phyloP scores from a whole-genome alignment of 1,140 invertebrate species.

The Microplitis demolitor region DNA sequence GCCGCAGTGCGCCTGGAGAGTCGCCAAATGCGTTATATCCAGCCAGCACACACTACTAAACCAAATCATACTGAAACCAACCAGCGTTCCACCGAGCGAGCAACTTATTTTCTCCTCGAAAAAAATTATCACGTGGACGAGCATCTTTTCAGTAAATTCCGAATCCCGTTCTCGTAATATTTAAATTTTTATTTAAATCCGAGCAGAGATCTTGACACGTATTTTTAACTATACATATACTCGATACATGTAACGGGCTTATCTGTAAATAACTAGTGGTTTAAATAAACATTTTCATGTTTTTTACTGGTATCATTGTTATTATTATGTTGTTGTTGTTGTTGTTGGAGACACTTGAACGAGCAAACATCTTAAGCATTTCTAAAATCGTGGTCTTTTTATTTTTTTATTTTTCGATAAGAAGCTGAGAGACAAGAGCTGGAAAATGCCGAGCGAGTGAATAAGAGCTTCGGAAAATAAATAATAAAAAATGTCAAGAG shows the following conservation, averaged over 20 bases:
- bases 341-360: too few species aligned
- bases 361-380: slow-evolving; percentile 1
- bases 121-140: not conserved
- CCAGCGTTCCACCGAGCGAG: slow-evolving; percentile 30
- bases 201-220: too few species aligned
- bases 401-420: slow-evolving; percentile 6
- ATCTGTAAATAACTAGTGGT: too few species aligned
- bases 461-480: not conserved
- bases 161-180: too few species aligned
- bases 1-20: slow-evolving; percentile 53
- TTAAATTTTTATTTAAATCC: too few species aligned
- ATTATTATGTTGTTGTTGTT: too few species aligned
- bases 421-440: not conserved
- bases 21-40: slow-evolving; percentile 45
- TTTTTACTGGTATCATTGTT: too few species aligned
- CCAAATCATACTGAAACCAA: slow-evolving; percentile 28
- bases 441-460: not conserved
- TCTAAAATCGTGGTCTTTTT: too few species aligned
- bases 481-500: slow-evolving; percentile 10
- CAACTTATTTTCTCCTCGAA: too few species aligned
- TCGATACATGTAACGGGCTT: too few species aligned
- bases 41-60: slow-evolving; percentile 36
- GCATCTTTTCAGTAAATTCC: not conserved
- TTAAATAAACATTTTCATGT: too few species aligned
- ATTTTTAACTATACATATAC: too few species aligned